Evolutionary conservation across 1,140 invertebrate genomes (phyloP).

Genomic region (Hyposmocoma kahamanoa): DNA sequence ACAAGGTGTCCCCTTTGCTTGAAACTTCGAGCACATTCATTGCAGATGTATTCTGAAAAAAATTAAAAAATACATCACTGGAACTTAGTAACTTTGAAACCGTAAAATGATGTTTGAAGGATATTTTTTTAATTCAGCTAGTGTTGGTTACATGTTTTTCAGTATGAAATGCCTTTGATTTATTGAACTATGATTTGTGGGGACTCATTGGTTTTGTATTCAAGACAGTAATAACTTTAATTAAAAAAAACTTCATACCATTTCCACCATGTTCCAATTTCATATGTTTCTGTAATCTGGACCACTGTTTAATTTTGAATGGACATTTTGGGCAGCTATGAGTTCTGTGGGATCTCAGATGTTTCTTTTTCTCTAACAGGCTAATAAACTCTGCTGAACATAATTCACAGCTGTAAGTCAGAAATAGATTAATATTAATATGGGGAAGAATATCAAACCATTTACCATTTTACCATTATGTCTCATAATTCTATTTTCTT

Average conservation of each 20-base stretch:
- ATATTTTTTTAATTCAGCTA: background rate
- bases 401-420: constrained; percentile 56
- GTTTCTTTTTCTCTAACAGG: constrained; percentile 54
- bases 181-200: background rate
- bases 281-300: constrained; percentile 55
- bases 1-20: constrained; percentile 53
- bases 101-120: background rate
- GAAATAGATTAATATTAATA: background rate
- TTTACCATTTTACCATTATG: background rate
- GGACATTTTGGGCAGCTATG: constrained; percentile 59
- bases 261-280: constrained; percentile 37
- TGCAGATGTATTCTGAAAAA: constrained; percentile 68
- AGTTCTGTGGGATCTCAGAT: constrained; percentile 63
- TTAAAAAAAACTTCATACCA: too few relatives aligned
- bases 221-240: constrained; percentile 8
- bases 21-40: constrained; percentile 63
- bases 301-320: constrained; percentile 52
- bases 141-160: background rate
- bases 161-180: background rate
- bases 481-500: background rate
- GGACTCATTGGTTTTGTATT: constrained; percentile 2
- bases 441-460: background rate
- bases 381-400: constrained; percentile 58
- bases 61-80: constrained; percentile 12
- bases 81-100: background rate